A percentile compares a stretch with the other conserved stretches of the same genome.
phyloP scores from a whole-genome alignment of 2,113 vertebrate species.

The Otus sunia region DNA sequence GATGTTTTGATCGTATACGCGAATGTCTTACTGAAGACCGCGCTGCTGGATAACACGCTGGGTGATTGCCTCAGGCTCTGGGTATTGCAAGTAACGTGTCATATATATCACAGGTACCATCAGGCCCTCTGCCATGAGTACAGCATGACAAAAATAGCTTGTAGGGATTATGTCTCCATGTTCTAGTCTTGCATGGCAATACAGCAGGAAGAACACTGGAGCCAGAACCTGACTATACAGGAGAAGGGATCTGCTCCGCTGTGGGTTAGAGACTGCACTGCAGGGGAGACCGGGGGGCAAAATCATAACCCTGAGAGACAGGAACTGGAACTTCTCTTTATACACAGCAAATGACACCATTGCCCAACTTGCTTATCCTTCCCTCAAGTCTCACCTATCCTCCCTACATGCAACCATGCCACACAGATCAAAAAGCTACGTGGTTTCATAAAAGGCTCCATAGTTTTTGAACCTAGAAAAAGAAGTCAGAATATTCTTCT shows the following conservation, averaged over 20 bases:
- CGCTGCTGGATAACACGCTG: background rate
- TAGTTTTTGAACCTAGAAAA: background rate
- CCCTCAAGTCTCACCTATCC: background rate
- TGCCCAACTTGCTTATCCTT: background rate
- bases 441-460: background rate
- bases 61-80: background rate
- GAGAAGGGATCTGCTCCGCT: background rate
- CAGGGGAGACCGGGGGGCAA: background rate
- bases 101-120: background rate
- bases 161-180: background rate
- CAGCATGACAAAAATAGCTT: background rate
- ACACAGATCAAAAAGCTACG: background rate
- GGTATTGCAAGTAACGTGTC: background rate
- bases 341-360: fast-evolving
- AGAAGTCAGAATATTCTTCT: background rate
- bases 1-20: background rate
- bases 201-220: background rate
- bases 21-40: background rate
- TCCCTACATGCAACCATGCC: fast-evolving
- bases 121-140: background rate
- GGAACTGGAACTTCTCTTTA: background rate
- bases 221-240: background rate
- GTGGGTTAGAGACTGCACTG: background rate
- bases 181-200: background rate
- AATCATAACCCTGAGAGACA: fast-evolving